Conservation (phyloP, 2,888 invertebrate species). For the Phyllotreta cruciferae region DNA sequence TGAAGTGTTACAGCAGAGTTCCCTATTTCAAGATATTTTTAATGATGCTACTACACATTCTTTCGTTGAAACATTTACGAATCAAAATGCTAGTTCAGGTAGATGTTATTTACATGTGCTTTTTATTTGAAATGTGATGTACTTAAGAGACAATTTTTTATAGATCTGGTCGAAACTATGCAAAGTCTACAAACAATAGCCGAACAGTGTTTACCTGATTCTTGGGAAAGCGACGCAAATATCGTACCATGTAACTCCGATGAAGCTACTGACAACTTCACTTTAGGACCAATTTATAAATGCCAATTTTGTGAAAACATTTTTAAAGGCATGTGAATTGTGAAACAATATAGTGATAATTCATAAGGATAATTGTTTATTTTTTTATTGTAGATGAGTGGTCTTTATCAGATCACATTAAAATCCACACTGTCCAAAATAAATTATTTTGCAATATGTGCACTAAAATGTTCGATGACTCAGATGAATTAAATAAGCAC, state of each 20-base stretch:
- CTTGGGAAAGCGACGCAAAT: constrained; percentile 57
- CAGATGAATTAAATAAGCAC: constrained; percentile 52
- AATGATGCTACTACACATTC: constrained; percentile 55
- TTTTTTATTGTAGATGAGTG: constrained; percentile 53
- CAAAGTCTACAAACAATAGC: constrained; percentile 59
- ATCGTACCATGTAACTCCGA: constrained; percentile 50
- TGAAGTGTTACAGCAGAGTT: constrained; percentile 55
- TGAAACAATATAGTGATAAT: no score
- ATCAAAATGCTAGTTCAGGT: constrained; percentile 53
- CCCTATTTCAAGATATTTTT: constrained; percentile 58
- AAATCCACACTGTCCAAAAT: constrained; percentile 54
- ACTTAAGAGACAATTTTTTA: constrained; percentile 17
- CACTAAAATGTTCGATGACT: constrained; percentile 51
- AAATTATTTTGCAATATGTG: constrained; percentile 56
- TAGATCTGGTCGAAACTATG: constrained; percentile 59
- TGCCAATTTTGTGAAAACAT: constrained; percentile 58
- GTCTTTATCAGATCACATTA: constrained; percentile 56
- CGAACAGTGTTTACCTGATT: constrained; percentile 58
- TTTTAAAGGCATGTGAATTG: constrained; percentile 50
- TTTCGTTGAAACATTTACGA: constrained; percentile 55
- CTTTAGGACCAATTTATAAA: constrained; percentile 52
- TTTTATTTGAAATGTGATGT: background rate
- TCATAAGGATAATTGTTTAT: background rate
- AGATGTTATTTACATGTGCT: constrained; percentile 12
- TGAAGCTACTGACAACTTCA: constrained; percentile 50